These are phyloP conservation scores for Heliconius charithonia DNA, from an alignment of 2,888 invertebrate genomes.

Conservation along the genomic window DNA sequence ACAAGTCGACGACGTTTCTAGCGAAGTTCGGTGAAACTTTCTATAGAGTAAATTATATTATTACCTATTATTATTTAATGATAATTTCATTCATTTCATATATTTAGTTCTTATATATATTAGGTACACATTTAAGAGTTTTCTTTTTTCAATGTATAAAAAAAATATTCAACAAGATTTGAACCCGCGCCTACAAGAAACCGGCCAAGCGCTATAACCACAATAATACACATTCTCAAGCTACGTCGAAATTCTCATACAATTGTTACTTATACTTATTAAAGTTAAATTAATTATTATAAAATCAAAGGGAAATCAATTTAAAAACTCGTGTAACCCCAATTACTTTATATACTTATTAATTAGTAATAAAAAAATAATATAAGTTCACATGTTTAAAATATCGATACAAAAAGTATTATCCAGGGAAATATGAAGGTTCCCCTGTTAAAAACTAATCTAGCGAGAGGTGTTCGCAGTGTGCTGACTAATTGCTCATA, in stretches of 20 bases:
- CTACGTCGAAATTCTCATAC: no score
- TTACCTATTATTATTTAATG: neutral
- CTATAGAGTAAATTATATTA: neutral
- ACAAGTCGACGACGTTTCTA: neutral
- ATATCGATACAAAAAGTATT: neutral
- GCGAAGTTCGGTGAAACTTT: neutral
- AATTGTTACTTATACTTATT: no score
- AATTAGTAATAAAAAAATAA: no score
- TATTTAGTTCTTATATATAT: neutral
- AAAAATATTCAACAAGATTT: no score
- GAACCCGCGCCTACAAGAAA: no score
- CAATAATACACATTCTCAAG: no score
- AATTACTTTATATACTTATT: no score
- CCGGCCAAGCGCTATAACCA: no score
- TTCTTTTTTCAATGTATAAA: no score
- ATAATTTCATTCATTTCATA: neutral
- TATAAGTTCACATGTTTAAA: neutral
- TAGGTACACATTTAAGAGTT: neutral
- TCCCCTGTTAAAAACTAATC: slow-evolving; percentile 22
- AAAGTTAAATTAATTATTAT: no score
- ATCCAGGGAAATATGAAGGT: slow-evolving; percentile 5
- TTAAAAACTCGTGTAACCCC: no score
- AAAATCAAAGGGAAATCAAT: no score
- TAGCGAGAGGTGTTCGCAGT: slow-evolving; percentile 9
- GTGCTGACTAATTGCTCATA: slow-evolving; percentile 29